Percentiles rank a stretch among this genome's conserved stretches.
Conservation (phyloP, 1,140 invertebrate genomes). For the Pararge aegeria region DNA sequence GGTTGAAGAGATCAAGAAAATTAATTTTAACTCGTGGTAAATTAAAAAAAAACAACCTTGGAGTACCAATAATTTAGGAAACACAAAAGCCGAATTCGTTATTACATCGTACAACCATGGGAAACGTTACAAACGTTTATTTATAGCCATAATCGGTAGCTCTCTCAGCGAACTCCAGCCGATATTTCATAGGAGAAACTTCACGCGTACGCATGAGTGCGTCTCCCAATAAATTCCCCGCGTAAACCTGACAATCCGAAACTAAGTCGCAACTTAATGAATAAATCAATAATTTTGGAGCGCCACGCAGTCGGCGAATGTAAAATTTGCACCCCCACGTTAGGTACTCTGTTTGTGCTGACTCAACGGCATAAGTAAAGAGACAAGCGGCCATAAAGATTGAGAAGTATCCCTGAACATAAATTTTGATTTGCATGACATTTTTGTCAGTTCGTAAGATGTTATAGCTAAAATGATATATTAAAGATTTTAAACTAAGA, state of each 20-base stretch:
- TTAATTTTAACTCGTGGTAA: no score
- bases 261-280: slow-evolving; percentile 48
- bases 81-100: no score
- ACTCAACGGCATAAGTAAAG: slow-evolving; percentile 26
- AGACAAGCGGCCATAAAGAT: slow-evolving; percentile 15
- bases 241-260: slow-evolving; percentile 34
- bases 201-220: background rate
- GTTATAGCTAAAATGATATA: no score
- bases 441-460: no score
- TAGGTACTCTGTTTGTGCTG: slow-evolving; percentile 37
- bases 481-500: no score
- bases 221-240: slow-evolving; percentile 26
- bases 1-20: no score
- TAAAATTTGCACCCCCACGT: slow-evolving; percentile 45
- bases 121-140: no score
- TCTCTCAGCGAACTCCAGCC: background rate
- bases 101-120: no score
- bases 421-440: background rate
- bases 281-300: slow-evolving; percentile 50
- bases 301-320: slow-evolving; percentile 32
- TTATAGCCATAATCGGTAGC: background rate
- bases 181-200: background rate
- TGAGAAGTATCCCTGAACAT: background rate
- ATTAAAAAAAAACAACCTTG: no score
- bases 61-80: no score